A percentile compares a stretch with the other conserved stretches of the same genome.
These are phyloP conservation scores for Drosophila mauritiana DNA, from an alignment of 1,140 invertebrate genomes.

Conservation along the genomic window DNA sequence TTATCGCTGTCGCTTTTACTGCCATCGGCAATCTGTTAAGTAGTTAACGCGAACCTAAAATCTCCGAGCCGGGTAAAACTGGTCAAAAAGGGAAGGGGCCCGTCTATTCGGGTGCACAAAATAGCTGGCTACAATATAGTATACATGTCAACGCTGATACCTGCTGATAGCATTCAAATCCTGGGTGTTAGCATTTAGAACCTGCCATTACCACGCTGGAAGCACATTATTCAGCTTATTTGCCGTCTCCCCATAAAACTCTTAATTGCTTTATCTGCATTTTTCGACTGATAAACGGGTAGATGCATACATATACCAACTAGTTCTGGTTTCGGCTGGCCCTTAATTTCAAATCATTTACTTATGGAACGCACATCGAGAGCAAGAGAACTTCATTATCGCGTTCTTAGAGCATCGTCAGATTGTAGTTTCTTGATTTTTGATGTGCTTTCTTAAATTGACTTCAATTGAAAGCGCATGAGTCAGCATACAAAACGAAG, in stretches of 20 bases:
- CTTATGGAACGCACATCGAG: slow-evolving; percentile 22
- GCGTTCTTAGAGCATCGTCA: slow-evolving; percentile 29
- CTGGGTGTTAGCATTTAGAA: slow-evolving; percentile 1
- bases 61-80: slow-evolving; percentile 13
- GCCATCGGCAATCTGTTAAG: slow-evolving; percentile 21
- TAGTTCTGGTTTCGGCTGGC: slow-evolving; percentile 24
- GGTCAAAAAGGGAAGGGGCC: slow-evolving; percentile 30
- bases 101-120: slow-evolving; percentile 9
- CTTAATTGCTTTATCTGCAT: slow-evolving; percentile 42
- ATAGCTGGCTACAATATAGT: slow-evolving; percentile 2
- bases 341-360: slow-evolving; percentile 31
- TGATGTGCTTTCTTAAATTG: slow-evolving; percentile 66
- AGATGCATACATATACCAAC: slow-evolving; percentile 22
- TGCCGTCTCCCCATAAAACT: slow-evolving; percentile 25
- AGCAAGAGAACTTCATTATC: slow-evolving; percentile 51
- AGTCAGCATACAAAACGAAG: slow-evolving; percentile 66
- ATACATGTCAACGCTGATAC: slow-evolving; percentile 28
- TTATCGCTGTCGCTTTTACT: slow-evolving; percentile 50
- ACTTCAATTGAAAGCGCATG: slow-evolving; percentile 80
- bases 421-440: slow-evolving; percentile 69
- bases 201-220: slow-evolving; percentile 8
- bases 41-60: slow-evolving; percentile 4
- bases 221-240: neutral
- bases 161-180: slow-evolving; percentile 20
- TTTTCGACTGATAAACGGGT: slow-evolving; percentile 34